phyloP scores from a whole-genome alignment of 2,113 vertebrate species.

The Halcyon malimbica region DNA sequence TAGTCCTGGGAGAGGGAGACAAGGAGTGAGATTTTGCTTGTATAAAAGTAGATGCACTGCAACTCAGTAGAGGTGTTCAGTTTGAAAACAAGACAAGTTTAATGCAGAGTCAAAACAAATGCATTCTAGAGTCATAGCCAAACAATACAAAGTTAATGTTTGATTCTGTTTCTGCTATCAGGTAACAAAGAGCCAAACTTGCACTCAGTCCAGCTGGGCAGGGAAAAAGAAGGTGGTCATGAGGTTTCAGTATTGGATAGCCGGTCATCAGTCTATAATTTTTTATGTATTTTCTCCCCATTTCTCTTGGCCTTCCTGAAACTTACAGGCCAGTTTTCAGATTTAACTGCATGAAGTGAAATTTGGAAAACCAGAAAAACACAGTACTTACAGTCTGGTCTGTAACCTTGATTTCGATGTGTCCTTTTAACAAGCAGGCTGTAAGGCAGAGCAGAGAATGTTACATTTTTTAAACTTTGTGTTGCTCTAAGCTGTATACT shows the following conservation, averaged over 20 bases:
- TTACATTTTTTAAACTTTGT: not conserved
- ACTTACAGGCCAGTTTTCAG: not conserved
- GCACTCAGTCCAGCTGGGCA: accelerated
- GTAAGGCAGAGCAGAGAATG: not conserved
- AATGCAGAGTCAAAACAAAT: not conserved
- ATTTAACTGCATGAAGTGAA: not conserved
- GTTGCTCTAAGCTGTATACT: not conserved
- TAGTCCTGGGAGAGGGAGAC: not conserved
- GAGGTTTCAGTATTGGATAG: not conserved
- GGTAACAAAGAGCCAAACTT: not conserved
- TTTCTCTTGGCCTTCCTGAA: not conserved
- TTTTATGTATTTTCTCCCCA: not conserved
- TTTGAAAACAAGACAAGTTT: not conserved
- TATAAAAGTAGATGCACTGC: not conserved
- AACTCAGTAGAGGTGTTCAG: not conserved
- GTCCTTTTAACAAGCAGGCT: conserved; percentile 85
- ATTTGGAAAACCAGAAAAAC: not conserved
- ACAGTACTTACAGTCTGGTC: conserved; percentile 82
- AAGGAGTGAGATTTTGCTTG: not conserved
- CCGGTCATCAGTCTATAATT: not conserved
- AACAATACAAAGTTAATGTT: not conserved
- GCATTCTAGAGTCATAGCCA: not conserved
- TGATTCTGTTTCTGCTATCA: not conserved
- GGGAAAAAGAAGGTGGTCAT: not conserved
- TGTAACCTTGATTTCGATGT: conserved; percentile 58